A percentile compares a stretch with the other conserved stretches of the same genome.
These are phyloP conservation scores for Sebastes schlegelii DNA, from an alignment of 2,113 vertebrate species.

Conservation along the genomic window DNA sequence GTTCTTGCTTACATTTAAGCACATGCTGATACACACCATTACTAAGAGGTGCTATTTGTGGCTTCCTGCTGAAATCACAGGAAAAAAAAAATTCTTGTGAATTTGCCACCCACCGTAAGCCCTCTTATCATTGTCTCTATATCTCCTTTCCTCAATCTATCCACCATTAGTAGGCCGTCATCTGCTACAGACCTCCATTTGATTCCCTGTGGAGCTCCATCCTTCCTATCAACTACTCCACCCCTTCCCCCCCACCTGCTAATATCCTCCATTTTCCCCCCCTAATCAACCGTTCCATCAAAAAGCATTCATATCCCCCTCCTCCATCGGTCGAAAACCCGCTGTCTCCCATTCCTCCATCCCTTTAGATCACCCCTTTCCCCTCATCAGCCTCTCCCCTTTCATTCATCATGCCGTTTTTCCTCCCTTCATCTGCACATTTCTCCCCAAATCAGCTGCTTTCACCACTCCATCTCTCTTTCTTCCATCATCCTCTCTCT, in stretches of 20 bases:
- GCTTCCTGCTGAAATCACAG: neutral
- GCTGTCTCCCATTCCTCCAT: neutral
- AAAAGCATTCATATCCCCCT: slow-evolving; percentile 28
- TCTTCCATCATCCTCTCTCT: slow-evolving; percentile 22
- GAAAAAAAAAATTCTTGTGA: neutral
- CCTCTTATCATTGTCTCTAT: neutral
- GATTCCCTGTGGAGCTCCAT: slow-evolving; percentile 41
- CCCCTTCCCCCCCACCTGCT: slow-evolving; percentile 20
- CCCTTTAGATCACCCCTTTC: neutral
- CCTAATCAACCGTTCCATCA: slow-evolving; percentile 42
- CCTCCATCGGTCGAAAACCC: neutral
- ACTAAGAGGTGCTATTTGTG: neutral
- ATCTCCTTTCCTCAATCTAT: slow-evolving; percentile 8
- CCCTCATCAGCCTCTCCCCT: slow-evolving; percentile 19
- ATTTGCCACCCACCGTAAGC: neutral
- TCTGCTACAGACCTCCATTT: slow-evolving; percentile 18
- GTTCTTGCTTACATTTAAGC: neutral
- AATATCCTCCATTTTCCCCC: slow-evolving; percentile 24
- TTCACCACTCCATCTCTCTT: slow-evolving; percentile 3
- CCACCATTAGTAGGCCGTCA: slow-evolving; percentile 26
- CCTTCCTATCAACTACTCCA: slow-evolving; percentile 2
- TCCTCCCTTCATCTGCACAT: slow-evolving; percentile 9
- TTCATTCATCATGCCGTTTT: neutral
- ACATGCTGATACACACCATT: neutral
- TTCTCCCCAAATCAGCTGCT: slow-evolving; percentile 38